Percentiles rank a stretch among this genome's conserved stretches.
Evolutionary conservation across 2,888 invertebrate genomes (phyloP).

Genomic region (Rutpela maculata): DNA sequence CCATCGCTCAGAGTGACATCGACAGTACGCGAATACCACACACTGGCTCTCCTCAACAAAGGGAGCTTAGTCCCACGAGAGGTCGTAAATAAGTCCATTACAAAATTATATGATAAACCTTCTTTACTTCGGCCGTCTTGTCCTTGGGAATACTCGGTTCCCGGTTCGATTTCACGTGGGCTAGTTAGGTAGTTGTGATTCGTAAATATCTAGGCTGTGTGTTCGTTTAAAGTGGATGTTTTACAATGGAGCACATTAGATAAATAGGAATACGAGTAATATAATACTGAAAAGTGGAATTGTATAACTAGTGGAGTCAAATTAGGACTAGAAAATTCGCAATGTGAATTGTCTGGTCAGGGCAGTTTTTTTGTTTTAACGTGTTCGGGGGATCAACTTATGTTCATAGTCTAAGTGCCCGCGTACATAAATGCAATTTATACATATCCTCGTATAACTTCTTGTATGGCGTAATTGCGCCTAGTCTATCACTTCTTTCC

Average conservation of each 20-base stretch:
- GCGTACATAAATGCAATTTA: no score
- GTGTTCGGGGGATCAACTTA: no score
- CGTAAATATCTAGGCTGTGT: not conserved
- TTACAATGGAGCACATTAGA: not conserved
- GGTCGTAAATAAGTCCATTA: conserved; percentile 34
- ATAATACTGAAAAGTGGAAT: no score
- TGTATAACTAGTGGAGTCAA: no score
- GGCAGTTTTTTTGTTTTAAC: no score
- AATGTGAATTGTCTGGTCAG: no score
- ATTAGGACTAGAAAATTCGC: no score
- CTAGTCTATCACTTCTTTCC: no score
- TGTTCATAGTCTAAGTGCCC: no score
- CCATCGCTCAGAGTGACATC: conserved; percentile 7
- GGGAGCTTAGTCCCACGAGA: conserved; percentile 26
- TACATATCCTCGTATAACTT: no score
- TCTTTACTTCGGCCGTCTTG: conserved; percentile 9
- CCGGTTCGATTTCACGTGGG: not conserved
- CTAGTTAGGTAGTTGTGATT: not conserved
- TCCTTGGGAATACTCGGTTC: not conserved
- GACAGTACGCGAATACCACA: conserved; percentile 13
- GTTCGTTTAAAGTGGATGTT: not conserved
- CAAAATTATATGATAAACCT: conserved; percentile 35
- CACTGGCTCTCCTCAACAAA: conserved; percentile 21
- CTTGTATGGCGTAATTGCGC: no score
- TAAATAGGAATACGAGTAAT: not conserved